Conservation (phyloP, 2,113 vertebrate genomes). For the Coryphaenoides rupestris region DNA sequence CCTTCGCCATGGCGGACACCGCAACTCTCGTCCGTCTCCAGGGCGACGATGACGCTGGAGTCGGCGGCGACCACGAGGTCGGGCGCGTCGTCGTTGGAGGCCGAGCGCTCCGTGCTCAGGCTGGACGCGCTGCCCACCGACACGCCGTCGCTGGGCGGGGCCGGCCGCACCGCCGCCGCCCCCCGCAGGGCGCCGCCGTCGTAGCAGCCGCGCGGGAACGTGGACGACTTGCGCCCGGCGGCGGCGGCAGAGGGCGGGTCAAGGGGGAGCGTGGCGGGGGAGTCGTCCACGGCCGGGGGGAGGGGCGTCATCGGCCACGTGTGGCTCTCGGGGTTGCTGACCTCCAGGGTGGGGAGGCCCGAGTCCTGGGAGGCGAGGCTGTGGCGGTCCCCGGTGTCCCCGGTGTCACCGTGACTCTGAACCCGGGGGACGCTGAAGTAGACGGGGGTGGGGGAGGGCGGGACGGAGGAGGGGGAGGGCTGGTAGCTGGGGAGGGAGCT, state of each 20-base stretch:
- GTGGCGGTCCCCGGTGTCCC: conserved; percentile 66
- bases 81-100: conserved; percentile 87
- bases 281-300: conserved; percentile 38
- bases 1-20: too few relatives aligned
- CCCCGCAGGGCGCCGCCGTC: conserved; percentile 53
- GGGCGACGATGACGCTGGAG: conserved; percentile 89
- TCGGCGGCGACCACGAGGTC: conserved; percentile 86
- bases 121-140: conserved; percentile 89
- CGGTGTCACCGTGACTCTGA: conserved; percentile 26
- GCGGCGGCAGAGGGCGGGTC: conserved; percentile 59
- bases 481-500: conserved; percentile 49
- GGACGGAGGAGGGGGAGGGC: conserved; percentile 48
- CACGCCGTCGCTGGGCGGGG: conserved; percentile 79
- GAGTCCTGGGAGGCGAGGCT: conserved; percentile 89
- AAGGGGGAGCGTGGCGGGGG: conserved; percentile 52
- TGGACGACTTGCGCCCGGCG: conserved; percentile 78
- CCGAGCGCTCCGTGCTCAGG: conserved; percentile 85
- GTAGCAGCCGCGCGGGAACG: conserved; percentile 81
- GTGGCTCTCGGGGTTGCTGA: conserved; percentile 81
- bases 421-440: conserved; percentile 52
- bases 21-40: conserved; percentile 76
- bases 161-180: conserved; percentile 44
- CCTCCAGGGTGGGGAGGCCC: conserved; percentile 89
- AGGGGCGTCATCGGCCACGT: conserved; percentile 50
- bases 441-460: conserved; percentile 42